A percentile compares a stretch with the other conserved stretches of the same genome.
These are phyloP conservation scores for Gallinago media DNA, from an alignment of 2,113 vertebrate genomes.

Conservation along the genomic window DNA sequence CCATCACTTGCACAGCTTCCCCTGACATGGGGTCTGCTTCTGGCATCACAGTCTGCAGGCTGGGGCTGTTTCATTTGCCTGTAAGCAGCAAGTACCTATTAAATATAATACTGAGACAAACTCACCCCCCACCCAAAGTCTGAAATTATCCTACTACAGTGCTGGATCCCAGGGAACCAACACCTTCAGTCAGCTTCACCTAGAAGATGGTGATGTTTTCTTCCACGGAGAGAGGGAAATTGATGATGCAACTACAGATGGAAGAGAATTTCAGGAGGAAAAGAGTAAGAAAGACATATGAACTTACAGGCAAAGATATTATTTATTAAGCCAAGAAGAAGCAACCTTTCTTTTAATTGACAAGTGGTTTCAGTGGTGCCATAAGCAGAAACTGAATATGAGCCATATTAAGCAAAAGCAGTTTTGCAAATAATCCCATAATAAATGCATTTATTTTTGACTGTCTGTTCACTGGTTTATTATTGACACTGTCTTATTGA, in stretches of 20 bases:
- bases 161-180: background rate
- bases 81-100: background rate
- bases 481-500: no score
- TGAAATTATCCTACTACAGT: background rate
- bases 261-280: background rate
- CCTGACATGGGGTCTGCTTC: rapidly evolving
- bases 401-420: background rate
- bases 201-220: background rate
- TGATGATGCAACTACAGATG: background rate
- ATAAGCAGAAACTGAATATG: background rate
- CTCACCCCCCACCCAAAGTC: background rate
- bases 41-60: rapidly evolving
- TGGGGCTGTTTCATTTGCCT: background rate
- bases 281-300: background rate
- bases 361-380: background rate
- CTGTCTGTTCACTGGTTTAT: rapidly evolving
- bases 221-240: background rate
- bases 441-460: background rate
- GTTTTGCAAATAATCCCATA: background rate
- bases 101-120: background rate
- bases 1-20: background rate
- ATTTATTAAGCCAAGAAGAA: background rate
- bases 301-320: background rate
- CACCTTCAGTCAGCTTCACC: background rate
- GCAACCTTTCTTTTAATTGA: background rate